phyloP scores from a whole-genome alignment of 1,140 invertebrate genomes.

The Rhizoglyphus robini region DNA sequence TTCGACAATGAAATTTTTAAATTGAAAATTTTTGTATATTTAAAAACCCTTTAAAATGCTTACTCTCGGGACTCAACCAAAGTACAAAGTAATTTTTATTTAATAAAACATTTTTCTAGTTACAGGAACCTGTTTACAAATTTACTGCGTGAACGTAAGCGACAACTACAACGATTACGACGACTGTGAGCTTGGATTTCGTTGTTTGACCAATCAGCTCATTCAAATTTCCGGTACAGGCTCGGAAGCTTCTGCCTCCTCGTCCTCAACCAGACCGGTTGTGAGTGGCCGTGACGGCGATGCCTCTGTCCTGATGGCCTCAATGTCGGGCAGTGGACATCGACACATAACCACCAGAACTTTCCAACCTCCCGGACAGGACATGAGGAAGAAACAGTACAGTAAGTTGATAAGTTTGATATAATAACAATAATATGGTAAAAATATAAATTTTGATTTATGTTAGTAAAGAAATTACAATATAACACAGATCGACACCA shows the following conservation, averaged over 20 bases:
- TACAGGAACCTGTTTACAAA: conserved; percentile 53
- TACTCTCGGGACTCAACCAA: no score
- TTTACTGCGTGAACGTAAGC: conserved; percentile 54
- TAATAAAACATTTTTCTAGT: conserved; percentile 35
- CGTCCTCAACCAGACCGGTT: no score
- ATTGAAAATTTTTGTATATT: no score
- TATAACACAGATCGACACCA: no score
- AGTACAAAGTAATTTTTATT: no score
- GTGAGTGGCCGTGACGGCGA: background rate
- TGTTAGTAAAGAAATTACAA: no score
- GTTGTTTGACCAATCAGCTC: conserved; percentile 40
- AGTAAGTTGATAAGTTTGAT: conserved; percentile 37
- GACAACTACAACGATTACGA: conserved; percentile 54
- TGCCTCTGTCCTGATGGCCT: background rate
- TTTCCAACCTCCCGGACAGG: conserved; percentile 45
- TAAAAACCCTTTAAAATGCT: no score
- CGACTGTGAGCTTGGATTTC: conserved; percentile 56
- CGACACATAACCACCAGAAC: conserved; percentile 35
- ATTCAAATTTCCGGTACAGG: no score
- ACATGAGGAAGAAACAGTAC: conserved; percentile 55
- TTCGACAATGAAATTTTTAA: no score
- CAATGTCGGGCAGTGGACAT: background rate
- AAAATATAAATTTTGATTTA: background rate
- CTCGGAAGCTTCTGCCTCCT: conserved; percentile 24
- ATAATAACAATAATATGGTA: no score